Conservation (phyloP, 2,113 vertebrate species). For the Mionectes macconnelli region DNA sequence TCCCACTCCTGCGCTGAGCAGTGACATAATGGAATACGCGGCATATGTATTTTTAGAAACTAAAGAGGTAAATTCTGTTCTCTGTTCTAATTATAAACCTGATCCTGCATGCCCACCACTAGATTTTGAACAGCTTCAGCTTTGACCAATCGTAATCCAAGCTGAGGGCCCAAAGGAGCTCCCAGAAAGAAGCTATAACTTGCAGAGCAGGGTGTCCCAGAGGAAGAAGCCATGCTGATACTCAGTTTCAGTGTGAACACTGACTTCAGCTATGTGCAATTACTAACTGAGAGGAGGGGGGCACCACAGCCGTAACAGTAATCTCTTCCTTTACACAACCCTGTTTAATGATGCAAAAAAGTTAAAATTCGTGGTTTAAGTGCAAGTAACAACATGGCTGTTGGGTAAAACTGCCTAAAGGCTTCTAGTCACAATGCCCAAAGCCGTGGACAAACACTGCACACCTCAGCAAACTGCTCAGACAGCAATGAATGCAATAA, state of each 20-base stretch:
- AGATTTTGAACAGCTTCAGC: not conserved
- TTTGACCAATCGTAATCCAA: rapidly evolving
- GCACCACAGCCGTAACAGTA: not conserved
- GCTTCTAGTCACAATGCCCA: not conserved
- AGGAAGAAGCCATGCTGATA: not conserved
- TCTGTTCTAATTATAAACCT: not conserved
- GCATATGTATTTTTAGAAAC: not conserved
- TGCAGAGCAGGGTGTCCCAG: not conserved
- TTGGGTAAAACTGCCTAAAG: not conserved
- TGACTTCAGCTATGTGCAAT: not conserved
- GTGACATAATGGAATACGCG: not conserved
- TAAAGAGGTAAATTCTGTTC: not conserved
- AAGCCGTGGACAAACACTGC: not conserved
- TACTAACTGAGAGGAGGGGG: not conserved
- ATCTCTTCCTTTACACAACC: not conserved
- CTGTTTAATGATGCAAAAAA: not conserved
- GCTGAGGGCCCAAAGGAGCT: rapidly evolving
- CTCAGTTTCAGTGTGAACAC: not conserved
- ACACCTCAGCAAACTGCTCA: not conserved
- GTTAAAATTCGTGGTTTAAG: not conserved
- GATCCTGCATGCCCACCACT: not conserved
- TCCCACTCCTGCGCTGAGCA: not conserved
- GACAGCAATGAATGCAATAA: not conserved
- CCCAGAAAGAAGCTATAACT: not conserved
- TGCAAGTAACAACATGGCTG: not conserved